These are phyloP conservation scores for Temnothorax rugatulus DNA, from an alignment of 2,888 invertebrate genomes.

Conservation along the genomic window DNA sequence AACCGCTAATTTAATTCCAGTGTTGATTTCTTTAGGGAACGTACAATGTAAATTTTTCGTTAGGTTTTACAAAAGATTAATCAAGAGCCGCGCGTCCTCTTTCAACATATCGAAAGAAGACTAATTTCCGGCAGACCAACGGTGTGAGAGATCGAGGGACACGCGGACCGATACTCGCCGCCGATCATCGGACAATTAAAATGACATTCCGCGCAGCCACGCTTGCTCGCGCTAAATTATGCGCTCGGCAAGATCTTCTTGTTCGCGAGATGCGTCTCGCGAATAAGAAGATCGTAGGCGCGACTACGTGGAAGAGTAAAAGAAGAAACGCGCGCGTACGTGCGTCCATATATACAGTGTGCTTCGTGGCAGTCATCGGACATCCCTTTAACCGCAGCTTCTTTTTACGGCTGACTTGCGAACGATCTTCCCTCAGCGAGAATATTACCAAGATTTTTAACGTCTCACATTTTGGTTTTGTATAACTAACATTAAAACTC, in stretches of 20 bases:
- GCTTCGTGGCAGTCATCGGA: not conserved
- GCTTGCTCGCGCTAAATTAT: slow-evolving; percentile 44
- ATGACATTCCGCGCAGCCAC: slow-evolving; percentile 38
- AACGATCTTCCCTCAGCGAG: not conserved
- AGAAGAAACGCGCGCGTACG: slow-evolving; percentile 30
- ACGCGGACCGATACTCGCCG: slow-evolving; percentile 31
- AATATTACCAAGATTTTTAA: not conserved
- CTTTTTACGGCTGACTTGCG: not conserved
- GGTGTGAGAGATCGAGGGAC: slow-evolving; percentile 12
- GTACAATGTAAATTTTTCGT: not conserved
- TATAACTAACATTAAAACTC: not conserved
- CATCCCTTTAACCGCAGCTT: not conserved
- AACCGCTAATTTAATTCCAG: not conserved
- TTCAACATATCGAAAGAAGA: slow-evolving; percentile 6
- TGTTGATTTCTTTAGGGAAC: not conserved
- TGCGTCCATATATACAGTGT: slow-evolving; percentile 30
- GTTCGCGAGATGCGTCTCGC: slow-evolving; percentile 31
- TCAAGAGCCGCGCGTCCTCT: not conserved
- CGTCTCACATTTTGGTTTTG: not conserved
- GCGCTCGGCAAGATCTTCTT: slow-evolving; percentile 42
- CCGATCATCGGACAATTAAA: slow-evolving; percentile 44
- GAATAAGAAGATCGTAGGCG: slow-evolving; percentile 50
- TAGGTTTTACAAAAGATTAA: not conserved
- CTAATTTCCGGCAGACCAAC: slow-evolving; percentile 35
- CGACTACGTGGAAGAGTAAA: slow-evolving; percentile 46